These are phyloP conservation scores for Schizopygopsis pylzovi DNA, from an alignment of 2,797 vertebrate species.

Conservation along the genomic window DNA sequence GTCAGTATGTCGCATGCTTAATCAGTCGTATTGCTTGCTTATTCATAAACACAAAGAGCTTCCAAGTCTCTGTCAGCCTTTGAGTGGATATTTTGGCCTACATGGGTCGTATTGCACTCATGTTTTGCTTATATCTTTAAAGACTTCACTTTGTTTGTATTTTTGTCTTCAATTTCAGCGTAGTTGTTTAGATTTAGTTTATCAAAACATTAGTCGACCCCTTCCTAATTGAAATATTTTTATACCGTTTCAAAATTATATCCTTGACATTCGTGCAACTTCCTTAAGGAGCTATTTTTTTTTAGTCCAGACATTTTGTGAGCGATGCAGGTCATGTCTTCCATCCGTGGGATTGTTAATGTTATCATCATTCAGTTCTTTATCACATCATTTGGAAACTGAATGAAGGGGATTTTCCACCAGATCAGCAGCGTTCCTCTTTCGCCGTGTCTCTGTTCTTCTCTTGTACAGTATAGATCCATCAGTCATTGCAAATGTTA, in stretches of 20 bases:
- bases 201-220: neutral
- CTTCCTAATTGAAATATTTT: neutral
- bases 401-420: neutral
- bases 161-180: neutral
- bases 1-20: neutral
- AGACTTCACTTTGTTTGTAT: neutral
- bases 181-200: neutral
- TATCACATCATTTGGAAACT: constrained; percentile 43
- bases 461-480: neutral
- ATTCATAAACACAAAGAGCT: neutral
- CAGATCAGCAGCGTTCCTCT: neutral
- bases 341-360: neutral
- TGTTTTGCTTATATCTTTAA: neutral
- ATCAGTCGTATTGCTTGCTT: neutral
- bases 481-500: neutral
- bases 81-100: neutral
- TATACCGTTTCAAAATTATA: too few relatives aligned
- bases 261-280: neutral
- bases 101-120: neutral
- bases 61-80: neutral
- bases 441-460: neutral
- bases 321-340: too few relatives aligned
- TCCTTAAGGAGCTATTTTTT: too few relatives aligned
- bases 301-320: neutral
- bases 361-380: constrained; percentile 27